A percentile compares a stretch with the other conserved stretches of the same genome.
Conservation (phyloP, 2,113 vertebrate species). For the Cephalopterus ornatus region DNA sequence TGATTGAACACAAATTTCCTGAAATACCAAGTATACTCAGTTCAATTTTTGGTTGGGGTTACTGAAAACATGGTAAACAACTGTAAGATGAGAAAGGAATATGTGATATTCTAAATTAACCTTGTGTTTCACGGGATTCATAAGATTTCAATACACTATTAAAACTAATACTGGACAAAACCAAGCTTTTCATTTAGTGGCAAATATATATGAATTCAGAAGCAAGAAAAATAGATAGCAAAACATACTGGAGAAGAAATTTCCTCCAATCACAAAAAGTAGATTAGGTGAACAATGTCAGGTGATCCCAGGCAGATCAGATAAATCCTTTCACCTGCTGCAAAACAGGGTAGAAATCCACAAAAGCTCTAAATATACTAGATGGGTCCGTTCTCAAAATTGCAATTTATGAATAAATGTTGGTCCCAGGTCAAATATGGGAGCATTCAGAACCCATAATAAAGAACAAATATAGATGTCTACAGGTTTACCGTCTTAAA, state of each 20-base stretch:
- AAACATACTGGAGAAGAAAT: neutral
- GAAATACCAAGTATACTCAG: neutral
- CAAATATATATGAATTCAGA: neutral
- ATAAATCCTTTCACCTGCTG: neutral
- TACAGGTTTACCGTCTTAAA: neutral
- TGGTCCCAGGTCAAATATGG: neutral
- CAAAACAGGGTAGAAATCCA: neutral
- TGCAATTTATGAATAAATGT: neutral
- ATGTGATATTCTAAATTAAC: neutral
- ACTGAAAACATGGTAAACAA: neutral
- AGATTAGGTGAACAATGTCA: neutral
- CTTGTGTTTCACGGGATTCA: neutral
- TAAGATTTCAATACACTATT: neutral
- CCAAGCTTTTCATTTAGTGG: neutral
- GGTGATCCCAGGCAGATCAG: neutral
- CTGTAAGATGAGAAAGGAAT: neutral
- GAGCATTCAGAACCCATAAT: neutral
- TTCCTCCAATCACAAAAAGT: neutral
- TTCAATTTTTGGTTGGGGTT: neutral
- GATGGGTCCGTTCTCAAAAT: neutral
- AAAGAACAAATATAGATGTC: neutral
- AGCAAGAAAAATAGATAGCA: neutral
- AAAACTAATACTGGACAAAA: neutral
- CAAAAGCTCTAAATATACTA: neutral
- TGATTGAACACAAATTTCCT: neutral